Base-by-base conservation (phyloP, 2,888 invertebrate species). In the Monochamus alternatus region DNA sequence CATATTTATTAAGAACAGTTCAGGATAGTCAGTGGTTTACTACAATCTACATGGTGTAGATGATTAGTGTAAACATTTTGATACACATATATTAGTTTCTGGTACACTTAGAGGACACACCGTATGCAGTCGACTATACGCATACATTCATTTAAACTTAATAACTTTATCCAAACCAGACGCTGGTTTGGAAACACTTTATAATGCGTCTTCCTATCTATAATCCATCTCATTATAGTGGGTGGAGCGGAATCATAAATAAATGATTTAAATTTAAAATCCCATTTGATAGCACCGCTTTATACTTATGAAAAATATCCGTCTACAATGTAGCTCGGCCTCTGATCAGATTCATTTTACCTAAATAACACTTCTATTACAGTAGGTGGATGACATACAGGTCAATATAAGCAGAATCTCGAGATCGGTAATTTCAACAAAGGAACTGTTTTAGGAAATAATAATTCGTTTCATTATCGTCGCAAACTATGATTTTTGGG, bases 1-100 rank as follows among this genome's bases (percentile, higher is more conserved):
- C 64, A 64, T 65, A 65, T 30, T 30, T 65, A 51, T 65, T 51
- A 65, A 65, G 30, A 22, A 51, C 30, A 51, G 65, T 51, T 64
- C n/a, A 14, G 43, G 44, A 64, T 64, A 43, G 43, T 63, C 55
- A 64, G 32, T 9, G 9, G n/a, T 65, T 47, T 47, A 22, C 22
- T 22, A 22, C 22, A 1, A 22, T 22, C 22, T 22, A 22, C 22
- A 22, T 0, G 22, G 22, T 22, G 22, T 22, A 22, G 1, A 22
- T 22, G 22, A 22, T 22, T 22, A 22, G 22, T 22, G 22, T 22
- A 22, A 22, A 22, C 22, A 1, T 9, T 65, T 9, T 5, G 9
- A 47, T 47, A 9, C 9, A 9, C 9, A 22, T 22, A 22, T 22
- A 22, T 22, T 22, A 22, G 1, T 38, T 38, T 38, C 0, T 38